phyloP scores from a whole-genome alignment of 2,797 vertebrate species.

The Sebastes glaucus region DNA sequence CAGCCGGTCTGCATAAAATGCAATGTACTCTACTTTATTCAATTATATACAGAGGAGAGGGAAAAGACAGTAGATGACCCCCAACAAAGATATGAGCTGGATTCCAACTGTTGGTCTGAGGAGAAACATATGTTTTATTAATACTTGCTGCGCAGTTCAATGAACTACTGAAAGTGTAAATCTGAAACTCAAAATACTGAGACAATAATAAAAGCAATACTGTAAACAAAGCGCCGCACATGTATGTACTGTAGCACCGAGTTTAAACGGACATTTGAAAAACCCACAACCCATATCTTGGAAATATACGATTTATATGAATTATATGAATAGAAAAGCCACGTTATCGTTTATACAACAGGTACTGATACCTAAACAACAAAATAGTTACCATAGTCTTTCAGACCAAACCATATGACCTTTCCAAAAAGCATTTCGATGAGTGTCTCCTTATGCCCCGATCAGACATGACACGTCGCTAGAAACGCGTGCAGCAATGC shows the following conservation, averaged over 20 bases:
- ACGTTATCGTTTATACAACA: too few species aligned
- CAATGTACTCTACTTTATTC: neutral
- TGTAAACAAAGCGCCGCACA: neutral
- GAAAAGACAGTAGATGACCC: neutral
- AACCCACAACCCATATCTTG: neutral
- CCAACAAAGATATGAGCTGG: neutral
- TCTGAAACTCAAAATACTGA: neutral
- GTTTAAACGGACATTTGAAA: neutral
- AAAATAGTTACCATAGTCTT: too few species aligned
- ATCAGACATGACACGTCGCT: too few species aligned
- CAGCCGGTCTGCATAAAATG: too few species aligned
- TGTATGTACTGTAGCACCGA: neutral
- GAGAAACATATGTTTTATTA: neutral
- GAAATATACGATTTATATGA: neutral
- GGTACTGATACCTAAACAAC: too few species aligned
- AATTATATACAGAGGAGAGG: neutral
- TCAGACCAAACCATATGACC: too few species aligned
- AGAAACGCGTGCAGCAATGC: too few species aligned
- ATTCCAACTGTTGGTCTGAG: neutral
- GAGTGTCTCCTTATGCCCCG: too few species aligned
- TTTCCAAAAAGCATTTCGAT: too few species aligned
- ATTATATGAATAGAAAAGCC: too few species aligned
- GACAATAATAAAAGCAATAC: neutral
- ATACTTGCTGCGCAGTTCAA: neutral
- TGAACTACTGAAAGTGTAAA: neutral